Conservation (phyloP, 2,888 invertebrate species). For the Erebia palarica region DNA sequence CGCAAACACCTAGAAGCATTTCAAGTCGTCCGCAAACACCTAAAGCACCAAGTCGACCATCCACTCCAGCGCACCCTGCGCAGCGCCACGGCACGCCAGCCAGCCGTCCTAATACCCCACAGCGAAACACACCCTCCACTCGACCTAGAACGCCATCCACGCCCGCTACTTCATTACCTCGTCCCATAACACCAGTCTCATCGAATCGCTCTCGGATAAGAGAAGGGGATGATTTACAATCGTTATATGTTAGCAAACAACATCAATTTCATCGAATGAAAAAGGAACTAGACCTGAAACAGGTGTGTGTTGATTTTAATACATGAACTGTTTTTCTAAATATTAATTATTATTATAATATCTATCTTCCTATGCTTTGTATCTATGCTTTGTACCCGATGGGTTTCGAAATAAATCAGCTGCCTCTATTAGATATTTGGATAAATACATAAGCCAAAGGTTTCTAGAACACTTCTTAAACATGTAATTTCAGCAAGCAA, state of each 20-base stretch:
- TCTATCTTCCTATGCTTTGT: no score
- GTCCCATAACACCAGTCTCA: constrained; percentile 26
- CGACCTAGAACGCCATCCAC: constrained; percentile 49
- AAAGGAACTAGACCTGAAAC: constrained; percentile 74
- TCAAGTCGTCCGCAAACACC: constrained; percentile 65
- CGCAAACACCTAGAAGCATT: constrained; percentile 59
- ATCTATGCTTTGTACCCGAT: background rate
- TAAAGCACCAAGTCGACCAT: constrained; percentile 51
- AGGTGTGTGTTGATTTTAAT: constrained; percentile 51
- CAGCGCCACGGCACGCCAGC: constrained; percentile 46
- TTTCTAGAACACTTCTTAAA: background rate
- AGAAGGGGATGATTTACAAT: constrained; percentile 58
- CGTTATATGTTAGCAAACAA: constrained; percentile 54
- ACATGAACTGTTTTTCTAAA: background rate
- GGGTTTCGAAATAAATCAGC: background rate
- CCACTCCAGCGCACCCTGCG: constrained; percentile 52
- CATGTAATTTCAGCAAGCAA: constrained; percentile 57
- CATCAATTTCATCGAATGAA: constrained; percentile 65
- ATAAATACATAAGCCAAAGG: background rate
- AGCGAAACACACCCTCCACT: constrained; percentile 40
- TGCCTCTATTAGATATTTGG: background rate
- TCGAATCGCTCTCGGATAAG: constrained; percentile 39
- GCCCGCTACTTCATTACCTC: constrained; percentile 17
- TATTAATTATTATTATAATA: background rate
- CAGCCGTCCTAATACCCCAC: constrained; percentile 63